Evolutionary conservation across 1,140 invertebrate genomes (phyloP).

Genomic region (Conus betulinus): DNA sequence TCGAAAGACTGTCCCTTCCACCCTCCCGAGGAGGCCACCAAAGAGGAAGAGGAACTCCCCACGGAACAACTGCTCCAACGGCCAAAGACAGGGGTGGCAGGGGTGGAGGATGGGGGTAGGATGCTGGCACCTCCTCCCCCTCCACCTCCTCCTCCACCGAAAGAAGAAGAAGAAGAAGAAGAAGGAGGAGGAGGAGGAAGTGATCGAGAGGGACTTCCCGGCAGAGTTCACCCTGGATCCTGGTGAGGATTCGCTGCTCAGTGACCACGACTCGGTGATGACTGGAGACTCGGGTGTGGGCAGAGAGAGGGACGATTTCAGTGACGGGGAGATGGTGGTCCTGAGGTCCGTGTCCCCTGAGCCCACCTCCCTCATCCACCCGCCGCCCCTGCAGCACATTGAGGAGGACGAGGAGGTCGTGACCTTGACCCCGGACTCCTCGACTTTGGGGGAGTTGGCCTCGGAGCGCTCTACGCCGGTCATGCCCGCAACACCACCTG

Average conservation of each 20-base stretch:
- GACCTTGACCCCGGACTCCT: constrained; percentile 1
- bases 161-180: not conserved
- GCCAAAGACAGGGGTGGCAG: constrained; percentile 20
- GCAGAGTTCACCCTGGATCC: constrained; percentile 32
- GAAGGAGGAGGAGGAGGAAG: not conserved
- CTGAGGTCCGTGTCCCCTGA: not conserved
- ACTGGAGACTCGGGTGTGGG: constrained; percentile 44
- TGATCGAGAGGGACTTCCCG: not conserved
- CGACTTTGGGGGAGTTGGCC: not conserved
- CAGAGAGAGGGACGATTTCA: constrained; percentile 33
- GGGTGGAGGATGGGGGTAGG: constrained; percentile 24
- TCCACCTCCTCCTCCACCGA: not conserved
- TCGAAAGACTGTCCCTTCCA: constrained; percentile 53
- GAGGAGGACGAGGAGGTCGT: constrained; percentile 23
- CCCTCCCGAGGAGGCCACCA: constrained; percentile 37
- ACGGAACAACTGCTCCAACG: constrained; percentile 35
- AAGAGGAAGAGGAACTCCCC: constrained; percentile 29
- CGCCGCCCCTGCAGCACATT: not conserved
- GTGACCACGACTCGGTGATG: constrained; percentile 42
- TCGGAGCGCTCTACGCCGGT: not conserved
- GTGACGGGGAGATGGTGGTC: constrained; percentile 1
- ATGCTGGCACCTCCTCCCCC: constrained; percentile 26
- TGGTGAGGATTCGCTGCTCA: constrained; percentile 42
- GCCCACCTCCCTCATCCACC: not conserved
- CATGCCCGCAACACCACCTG: too few species aligned